Conservation (phyloP, 2,888 invertebrate species). For the Caenorhabditis angaria region DNA sequence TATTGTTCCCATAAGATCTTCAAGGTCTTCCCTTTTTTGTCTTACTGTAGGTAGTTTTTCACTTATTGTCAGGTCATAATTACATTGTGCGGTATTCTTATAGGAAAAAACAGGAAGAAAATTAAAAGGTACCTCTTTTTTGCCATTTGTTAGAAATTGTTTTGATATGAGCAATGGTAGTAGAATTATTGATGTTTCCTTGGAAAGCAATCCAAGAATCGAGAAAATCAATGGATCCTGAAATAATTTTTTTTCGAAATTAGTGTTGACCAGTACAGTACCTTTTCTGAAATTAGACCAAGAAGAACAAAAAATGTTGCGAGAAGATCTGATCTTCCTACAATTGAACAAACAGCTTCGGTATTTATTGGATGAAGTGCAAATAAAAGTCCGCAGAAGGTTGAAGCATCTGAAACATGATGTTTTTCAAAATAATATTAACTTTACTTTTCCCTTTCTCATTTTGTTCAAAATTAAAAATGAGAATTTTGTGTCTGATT, state of each 20-base stretch:
- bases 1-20: slow-evolving; percentile 12
- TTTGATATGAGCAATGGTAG: slow-evolving; percentile 18
- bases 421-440: neutral
- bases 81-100: too few relatives aligned
- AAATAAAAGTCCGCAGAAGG: slow-evolving; percentile 84
- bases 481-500: too few relatives aligned
- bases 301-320: slow-evolving; percentile 85
- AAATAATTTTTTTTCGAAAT: neutral
- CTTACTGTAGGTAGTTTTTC: neutral
- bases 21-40: slow-evolving; percentile 33
- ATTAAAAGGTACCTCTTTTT: neutral
- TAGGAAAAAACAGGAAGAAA: too few relatives aligned
- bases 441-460: too few relatives aligned
- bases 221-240: slow-evolving; percentile 12
- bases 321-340: slow-evolving; percentile 91
- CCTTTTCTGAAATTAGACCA: neutral
- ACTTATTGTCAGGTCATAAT: too few relatives aligned
- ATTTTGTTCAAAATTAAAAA: too few relatives aligned
- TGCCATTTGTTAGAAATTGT: too few relatives aligned
- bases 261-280: neutral
- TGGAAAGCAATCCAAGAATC: slow-evolving; percentile 27
- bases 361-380: slow-evolving; percentile 95
- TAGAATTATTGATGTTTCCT: slow-evolving; percentile 44
- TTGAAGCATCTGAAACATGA: slow-evolving; percentile 71
- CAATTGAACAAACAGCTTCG: slow-evolving; percentile 83